Conservation (phyloP, 2,888 invertebrate genomes). For the Zygothrica quintamaculata region DNA sequence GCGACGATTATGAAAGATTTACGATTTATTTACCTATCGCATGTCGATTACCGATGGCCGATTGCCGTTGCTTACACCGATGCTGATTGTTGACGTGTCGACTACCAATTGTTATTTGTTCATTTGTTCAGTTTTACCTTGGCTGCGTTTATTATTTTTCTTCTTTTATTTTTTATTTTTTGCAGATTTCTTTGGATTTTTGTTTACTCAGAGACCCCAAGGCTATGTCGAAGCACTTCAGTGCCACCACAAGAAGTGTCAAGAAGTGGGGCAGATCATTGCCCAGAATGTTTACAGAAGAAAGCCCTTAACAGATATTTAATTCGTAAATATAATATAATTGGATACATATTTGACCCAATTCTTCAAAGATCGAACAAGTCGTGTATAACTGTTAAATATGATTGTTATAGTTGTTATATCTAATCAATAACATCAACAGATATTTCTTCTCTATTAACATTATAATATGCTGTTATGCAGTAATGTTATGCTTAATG, state of each 20-base stretch:
- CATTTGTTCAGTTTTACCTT: conserved; percentile 1
- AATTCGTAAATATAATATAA: conserved; percentile 2
- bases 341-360: neutral
- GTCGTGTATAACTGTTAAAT: too few species aligned
- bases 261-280: conserved; percentile 49
- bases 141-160: conserved; percentile 38
- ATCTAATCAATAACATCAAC: too few species aligned
- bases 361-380: too few species aligned
- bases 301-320: neutral
- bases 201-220: conserved; percentile 24
- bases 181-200: conserved; percentile 32
- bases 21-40: conserved; percentile 61
- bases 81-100: conserved; percentile 10
- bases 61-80: too few species aligned
- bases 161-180: too few species aligned
- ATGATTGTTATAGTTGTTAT: too few species aligned
- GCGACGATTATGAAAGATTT: conserved; percentile 25
- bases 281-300: neutral
- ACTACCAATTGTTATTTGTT: conserved; percentile 6
- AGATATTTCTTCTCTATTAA: too few species aligned
- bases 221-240: conserved; percentile 24
- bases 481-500: too few species aligned
- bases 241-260: conserved; percentile 36
- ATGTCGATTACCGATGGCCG: conserved; percentile 13
- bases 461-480: too few species aligned